phyloP scores from a whole-genome alignment of 2,888 invertebrate genomes.

The Gisinianus flammeolus region DNA sequence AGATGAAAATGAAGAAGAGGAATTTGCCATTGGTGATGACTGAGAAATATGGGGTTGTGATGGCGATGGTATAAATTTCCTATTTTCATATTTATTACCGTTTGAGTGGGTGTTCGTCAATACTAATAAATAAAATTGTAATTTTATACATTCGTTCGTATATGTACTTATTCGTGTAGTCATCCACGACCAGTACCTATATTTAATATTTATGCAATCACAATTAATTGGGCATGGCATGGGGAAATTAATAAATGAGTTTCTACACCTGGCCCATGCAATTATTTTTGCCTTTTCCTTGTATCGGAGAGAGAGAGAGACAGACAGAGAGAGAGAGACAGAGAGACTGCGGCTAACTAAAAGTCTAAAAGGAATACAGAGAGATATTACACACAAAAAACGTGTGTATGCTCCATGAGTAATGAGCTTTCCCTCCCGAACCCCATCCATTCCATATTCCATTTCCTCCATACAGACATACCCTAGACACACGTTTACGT shows the following conservation, averaged over 20 bases:
- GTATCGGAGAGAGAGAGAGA: neutral
- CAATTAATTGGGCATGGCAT: constrained; percentile 8
- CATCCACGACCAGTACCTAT: too few relatives aligned
- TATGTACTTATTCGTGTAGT: neutral
- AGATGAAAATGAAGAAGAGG: neutral
- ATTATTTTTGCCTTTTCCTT: neutral
- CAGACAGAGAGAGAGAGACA: neutral
- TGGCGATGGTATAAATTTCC: too few relatives aligned
- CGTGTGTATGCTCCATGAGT: neutral
- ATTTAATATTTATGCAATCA: neutral
- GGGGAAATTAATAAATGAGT: neutral
- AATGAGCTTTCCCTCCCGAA: neutral
- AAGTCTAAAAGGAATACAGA: too few relatives aligned
- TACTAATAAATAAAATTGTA: neutral
- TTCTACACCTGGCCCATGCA: neutral
- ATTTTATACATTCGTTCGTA: neutral
- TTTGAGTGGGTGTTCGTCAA: neutral
- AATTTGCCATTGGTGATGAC: neutral
- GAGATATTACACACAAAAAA: too few relatives aligned
- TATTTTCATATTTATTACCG: too few relatives aligned
- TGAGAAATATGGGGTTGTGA: neutral
- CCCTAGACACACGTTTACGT: neutral
- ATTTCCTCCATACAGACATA: neutral
- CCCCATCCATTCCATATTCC: too few relatives aligned
- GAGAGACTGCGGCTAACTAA: too few relatives aligned